Percentiles rank a stretch among this genome's conserved stretches.
phyloP scores from a whole-genome alignment of 2,888 invertebrate species.

The Leucania comma region DNA sequence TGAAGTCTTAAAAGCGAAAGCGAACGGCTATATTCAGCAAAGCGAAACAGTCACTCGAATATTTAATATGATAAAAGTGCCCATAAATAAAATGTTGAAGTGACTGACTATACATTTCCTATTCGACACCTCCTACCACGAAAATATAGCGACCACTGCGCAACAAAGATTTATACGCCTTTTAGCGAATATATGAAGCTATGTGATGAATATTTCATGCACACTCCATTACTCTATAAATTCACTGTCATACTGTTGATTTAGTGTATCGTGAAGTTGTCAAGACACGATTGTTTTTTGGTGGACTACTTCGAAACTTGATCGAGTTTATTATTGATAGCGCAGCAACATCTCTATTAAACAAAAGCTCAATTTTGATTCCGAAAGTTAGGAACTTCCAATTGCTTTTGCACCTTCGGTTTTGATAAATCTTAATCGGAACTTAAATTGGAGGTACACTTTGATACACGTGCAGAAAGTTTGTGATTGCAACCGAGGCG shows the following conservation, averaged over 20 bases:
- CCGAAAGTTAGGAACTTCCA: too few relatives aligned
- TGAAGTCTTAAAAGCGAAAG: background rate
- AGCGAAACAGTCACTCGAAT: background rate
- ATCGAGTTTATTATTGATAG: slow-evolving; percentile 14
- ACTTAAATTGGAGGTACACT: too few relatives aligned
- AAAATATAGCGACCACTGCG: slow-evolving; percentile 43
- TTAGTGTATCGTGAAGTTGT: slow-evolving; percentile 29
- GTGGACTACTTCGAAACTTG: background rate
- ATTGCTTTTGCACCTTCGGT: too few relatives aligned
- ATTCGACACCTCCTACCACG: slow-evolving; percentile 36
- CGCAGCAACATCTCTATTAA: too few relatives aligned
- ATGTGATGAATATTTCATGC: slow-evolving; percentile 53
- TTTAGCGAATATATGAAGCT: slow-evolving; percentile 50
- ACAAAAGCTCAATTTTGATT: too few relatives aligned
- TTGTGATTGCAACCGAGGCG: too few relatives aligned
- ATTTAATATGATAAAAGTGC: slow-evolving; percentile 36
- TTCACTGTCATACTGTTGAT: slow-evolving; percentile 50
- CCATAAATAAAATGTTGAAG: slow-evolving; percentile 43
- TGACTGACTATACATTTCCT: slow-evolving; percentile 44
- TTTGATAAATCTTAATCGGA: too few relatives aligned
- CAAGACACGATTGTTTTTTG: slow-evolving; percentile 3
- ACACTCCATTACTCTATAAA: slow-evolving; percentile 58
- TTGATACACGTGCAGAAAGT: too few relatives aligned
- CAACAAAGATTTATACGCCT: slow-evolving; percentile 53
- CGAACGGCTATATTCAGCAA: slow-evolving; percentile 1